Conservation (phyloP, 2,113 vertebrate genomes). For the Asarcornis scutulata region DNA sequence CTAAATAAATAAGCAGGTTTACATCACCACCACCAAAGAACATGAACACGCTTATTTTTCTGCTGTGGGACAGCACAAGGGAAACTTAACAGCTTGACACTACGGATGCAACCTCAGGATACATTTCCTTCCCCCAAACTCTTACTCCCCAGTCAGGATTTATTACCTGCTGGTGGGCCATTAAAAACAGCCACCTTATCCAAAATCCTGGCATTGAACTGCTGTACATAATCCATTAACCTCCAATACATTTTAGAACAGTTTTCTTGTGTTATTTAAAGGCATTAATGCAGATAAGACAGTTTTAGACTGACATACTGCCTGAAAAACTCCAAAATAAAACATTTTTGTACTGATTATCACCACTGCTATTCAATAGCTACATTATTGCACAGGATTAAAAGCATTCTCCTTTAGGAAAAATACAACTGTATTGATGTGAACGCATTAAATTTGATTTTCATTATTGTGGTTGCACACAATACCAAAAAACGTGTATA, state of each 20-base stretch:
- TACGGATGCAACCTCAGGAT: not conserved
- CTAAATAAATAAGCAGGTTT: not conserved
- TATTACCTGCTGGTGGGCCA: not conserved
- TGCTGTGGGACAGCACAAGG: not conserved
- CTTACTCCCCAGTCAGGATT: not conserved
- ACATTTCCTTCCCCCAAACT: not conserved
- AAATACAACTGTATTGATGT: not conserved
- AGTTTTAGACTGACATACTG: constrained; percentile 1
- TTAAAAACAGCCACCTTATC: not conserved
- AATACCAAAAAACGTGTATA: not conserved
- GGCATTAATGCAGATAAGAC: not conserved
- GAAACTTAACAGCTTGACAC: not conserved
- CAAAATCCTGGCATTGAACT: constrained; percentile 11
- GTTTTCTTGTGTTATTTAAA: constrained; percentile 34
- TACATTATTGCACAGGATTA: not conserved
- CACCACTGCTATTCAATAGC: not conserved
- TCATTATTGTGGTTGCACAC: not conserved
- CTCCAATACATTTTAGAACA: not conserved
- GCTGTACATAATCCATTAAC: not conserved
- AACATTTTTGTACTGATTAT: constrained; percentile 2
- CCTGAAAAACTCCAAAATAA: constrained; percentile 8
- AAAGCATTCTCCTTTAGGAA: not conserved
- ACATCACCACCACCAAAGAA: not conserved
- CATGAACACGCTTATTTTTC: fast-evolving
- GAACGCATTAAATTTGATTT: not conserved